phyloP scores from a whole-genome alignment of 2,797 vertebrate species.

The Miichthys miiuy region DNA sequence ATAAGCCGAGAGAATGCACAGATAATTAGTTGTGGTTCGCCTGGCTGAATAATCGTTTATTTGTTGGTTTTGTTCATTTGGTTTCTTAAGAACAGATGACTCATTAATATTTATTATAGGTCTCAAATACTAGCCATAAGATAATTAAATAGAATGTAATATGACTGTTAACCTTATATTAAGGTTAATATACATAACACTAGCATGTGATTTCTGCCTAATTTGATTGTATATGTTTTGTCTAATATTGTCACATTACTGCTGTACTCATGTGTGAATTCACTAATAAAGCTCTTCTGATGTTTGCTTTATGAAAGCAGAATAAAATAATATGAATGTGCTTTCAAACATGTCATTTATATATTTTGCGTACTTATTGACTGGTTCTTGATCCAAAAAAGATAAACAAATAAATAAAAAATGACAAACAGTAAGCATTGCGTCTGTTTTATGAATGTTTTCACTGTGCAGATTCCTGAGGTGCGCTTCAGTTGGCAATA shows the following conservation, averaged over 20 bases:
- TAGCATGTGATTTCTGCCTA: conserved; percentile 1
- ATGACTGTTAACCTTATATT: conserved; percentile 33
- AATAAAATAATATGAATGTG: conserved; percentile 26
- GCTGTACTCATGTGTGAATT: conserved; percentile 16
- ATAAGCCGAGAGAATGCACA: neutral
- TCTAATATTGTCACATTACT: conserved; percentile 8
- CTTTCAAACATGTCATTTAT: neutral
- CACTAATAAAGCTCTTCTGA: conserved; percentile 1
- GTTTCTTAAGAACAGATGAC: neutral
- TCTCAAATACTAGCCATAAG: neutral
- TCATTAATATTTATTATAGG: conserved; percentile 2
- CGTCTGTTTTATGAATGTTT: neutral
- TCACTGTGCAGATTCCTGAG: neutral
- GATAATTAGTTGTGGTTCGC: neutral
- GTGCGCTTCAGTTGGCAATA: neutral
- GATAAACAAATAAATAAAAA: neutral
- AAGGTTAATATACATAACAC: conserved; percentile 34
- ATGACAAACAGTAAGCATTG: neutral
- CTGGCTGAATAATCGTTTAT: neutral
- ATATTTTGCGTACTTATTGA: conserved; percentile 4
- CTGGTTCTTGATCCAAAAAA: neutral
- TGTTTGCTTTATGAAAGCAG: neutral
- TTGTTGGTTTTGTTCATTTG: conserved; percentile 10
- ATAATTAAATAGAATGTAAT: neutral
- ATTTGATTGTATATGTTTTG: neutral